phyloP scores from a whole-genome alignment of 2,888 invertebrate species.

The Rhamphomyia laevipes region DNA sequence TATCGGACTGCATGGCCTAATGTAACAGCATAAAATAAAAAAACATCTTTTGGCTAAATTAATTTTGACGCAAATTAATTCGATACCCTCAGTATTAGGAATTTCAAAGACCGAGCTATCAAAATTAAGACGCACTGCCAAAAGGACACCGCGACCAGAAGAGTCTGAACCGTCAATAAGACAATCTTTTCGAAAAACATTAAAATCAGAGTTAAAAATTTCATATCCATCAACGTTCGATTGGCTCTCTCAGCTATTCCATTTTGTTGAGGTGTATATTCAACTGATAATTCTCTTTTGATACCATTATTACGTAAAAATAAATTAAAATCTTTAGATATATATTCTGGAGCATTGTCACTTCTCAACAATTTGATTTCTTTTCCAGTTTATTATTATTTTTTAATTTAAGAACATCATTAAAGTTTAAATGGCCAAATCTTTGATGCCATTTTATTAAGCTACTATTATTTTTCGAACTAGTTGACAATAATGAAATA shows the following conservation, averaged over 20 bases:
- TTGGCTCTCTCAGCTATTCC: conserved; percentile 20
- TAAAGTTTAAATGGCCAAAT: conserved; percentile 2
- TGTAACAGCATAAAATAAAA: no score
- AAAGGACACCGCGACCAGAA: no score
- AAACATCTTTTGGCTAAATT: no score
- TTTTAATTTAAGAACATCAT: background rate
- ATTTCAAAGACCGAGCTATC: no score
- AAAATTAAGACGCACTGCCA: no score
- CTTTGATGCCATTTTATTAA: conserved; percentile 1
- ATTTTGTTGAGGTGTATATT: conserved; percentile 18
- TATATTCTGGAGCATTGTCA: conserved; percentile 19
- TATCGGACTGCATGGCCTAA: no score
- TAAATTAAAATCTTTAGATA: conserved; percentile 9
- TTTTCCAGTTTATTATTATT: conserved; percentile 3
- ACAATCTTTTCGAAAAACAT: no score
- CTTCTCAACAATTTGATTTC: conserved; percentile 17
- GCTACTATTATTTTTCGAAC: background rate
- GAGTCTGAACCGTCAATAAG: no score
- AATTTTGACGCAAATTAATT: no score
- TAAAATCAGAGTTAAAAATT: no score
- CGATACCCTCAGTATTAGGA: no score
- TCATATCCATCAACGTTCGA: no score
- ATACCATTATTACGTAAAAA: conserved; percentile 17
- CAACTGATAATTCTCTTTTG: conserved; percentile 14
- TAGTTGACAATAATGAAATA: background rate